Evolutionary conservation across 2,888 invertebrate species (phyloP), one percentile per base, ranked within the genome.

Genomic region (Acleris emargana): DNA sequence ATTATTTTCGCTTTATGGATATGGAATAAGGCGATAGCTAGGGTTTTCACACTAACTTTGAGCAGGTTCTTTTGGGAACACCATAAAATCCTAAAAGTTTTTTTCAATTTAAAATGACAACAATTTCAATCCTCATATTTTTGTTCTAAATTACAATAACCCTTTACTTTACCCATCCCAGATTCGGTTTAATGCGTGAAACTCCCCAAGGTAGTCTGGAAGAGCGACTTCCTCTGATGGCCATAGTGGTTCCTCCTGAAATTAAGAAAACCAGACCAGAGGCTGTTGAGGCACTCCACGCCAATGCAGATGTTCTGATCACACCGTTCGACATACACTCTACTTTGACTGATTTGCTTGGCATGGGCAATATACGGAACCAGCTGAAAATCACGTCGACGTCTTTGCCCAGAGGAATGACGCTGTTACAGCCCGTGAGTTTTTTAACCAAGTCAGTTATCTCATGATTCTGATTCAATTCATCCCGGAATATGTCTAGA

Each of bases 171-270:
- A 13, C 38, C 4, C 38, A 18, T 49, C 76, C 90, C 72, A 95
- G 97, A 77, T 97, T 97, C 85, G 95, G 96, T 0, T 93, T 94
- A 62, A 93, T 97, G 20, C 93, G 97, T 6, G 94, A 95, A 73
- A 97, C 97, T 0, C 91, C 96, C 20, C 97, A 97, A 82, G 97
- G 97, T 0, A 97, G 97, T 84, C 94, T 96, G 74, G 97, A 97
- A 77, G 97, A 97, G 81, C 93, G 97, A 42, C 83, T 97, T 71
- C 97, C 97, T 0, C 97, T 96, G 78, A 96, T 97, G 76, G 94
- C 95, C 3, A 94, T 97, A 69, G 88, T 94, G 0, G 94, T 97
- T 78, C 97, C 97, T 0, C 83, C 93, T 0, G 94, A 94, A 88
- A 96, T 97, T 73, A 93, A 94, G 72, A 86, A 88, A 45, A 88